Evolutionary conservation across 2,113 vertebrate species (phyloP).

Genomic region (Charina bottae): DNA sequence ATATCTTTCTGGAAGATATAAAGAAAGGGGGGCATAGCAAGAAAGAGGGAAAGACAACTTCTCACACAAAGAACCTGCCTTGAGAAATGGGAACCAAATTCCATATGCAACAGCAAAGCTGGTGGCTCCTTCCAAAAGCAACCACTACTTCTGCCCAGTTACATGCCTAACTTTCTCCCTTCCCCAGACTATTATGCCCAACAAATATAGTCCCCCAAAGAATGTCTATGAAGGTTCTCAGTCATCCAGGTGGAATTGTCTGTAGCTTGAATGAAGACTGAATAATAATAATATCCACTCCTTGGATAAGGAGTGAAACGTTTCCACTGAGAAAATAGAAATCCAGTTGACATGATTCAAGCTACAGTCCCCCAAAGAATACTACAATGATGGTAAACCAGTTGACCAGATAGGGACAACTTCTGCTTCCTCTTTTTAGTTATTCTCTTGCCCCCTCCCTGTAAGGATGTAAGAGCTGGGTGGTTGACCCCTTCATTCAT

Average conservation of each 20-base stretch:
- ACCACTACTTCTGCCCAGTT: neutral
- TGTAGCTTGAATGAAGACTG: too few species aligned
- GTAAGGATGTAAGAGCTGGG: too few species aligned
- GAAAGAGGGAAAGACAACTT: neutral
- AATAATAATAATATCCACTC: too few species aligned
- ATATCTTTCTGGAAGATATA: neutral
- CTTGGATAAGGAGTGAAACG: too few species aligned
- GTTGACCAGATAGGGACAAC: neutral
- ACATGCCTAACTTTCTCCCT: neutral
- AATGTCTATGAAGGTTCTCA: too few species aligned
- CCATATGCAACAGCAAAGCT: neutral
- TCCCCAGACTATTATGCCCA: neutral
- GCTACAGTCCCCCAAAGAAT: neutral
- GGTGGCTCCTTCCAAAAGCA: neutral
- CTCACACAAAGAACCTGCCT: neutral
- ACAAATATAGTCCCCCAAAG: neutral
- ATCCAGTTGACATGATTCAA: too few species aligned
- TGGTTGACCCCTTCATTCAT: too few species aligned
- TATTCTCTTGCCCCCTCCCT: neutral
- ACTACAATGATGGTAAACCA: too few species aligned
- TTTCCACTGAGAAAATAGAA: too few species aligned
- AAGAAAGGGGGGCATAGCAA: neutral
- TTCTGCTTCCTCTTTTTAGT: neutral
- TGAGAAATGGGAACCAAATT: neutral
- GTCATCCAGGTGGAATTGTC: too few species aligned